phyloP scores from a whole-genome alignment of 2,888 invertebrate species.

The Trissolcus japonicus region DNA sequence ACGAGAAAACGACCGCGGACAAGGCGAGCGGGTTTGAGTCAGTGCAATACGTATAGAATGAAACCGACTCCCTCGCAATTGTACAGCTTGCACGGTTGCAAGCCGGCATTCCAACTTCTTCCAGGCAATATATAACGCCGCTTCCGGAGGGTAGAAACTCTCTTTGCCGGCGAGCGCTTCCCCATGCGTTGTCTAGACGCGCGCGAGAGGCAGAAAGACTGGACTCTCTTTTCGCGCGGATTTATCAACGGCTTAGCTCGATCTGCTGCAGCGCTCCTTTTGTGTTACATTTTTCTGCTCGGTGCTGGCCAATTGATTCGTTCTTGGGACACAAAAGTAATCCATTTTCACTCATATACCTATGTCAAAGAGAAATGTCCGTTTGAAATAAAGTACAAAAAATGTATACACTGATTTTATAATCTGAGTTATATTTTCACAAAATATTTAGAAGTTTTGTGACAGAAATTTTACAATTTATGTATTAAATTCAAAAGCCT shows the following conservation, averaged over 20 bases:
- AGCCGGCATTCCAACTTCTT: conserved; percentile 46
- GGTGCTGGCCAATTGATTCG: conserved; percentile 16
- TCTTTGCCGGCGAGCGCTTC: conserved; percentile 19
- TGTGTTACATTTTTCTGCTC: conserved; percentile 1
- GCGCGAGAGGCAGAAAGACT: conserved; percentile 21
- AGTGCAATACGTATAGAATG: conserved; percentile 23
- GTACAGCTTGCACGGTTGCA: conserved; percentile 22
- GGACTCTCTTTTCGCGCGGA: conserved; percentile 34
- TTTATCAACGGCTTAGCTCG: conserved; percentile 36
- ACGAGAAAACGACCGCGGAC: conserved; percentile 17
- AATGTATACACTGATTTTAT: too few relatives aligned
- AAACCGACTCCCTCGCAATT: conserved; percentile 25
- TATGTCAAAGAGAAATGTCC: not conserved
- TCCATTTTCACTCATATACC: conserved; percentile 1
- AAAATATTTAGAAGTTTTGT: too few relatives aligned
- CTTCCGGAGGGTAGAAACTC: conserved; percentile 41
- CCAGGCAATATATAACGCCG: conserved; percentile 40
- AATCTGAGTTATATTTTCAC: too few relatives aligned
- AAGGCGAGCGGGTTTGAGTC: conserved; percentile 21
- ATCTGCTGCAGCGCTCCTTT: conserved; percentile 14
- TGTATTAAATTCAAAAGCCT: too few relatives aligned
- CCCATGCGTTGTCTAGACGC: conserved; percentile 35
- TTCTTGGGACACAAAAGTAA: conserved; percentile 1
- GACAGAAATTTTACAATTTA: too few relatives aligned
- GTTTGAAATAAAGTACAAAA: too few relatives aligned